Evolutionary conservation across 2,113 vertebrate species (phyloP).

Genomic region (Macquaria ambigua): DNA sequence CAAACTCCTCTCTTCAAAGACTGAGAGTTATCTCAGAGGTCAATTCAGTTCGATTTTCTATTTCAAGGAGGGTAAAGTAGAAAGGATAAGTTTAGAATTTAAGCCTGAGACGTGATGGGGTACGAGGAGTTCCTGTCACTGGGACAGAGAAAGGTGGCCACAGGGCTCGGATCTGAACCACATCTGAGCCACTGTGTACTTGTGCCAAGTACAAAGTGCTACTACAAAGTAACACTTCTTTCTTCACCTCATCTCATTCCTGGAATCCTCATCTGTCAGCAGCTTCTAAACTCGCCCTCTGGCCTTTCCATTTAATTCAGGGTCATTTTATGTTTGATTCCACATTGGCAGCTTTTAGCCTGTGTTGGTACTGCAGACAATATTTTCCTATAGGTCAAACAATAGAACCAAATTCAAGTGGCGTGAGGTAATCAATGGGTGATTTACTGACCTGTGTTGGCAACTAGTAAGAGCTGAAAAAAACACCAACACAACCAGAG

Average conservation of each 20-base stretch:
- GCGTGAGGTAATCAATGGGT: background rate
- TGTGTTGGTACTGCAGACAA: background rate
- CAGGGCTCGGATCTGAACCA: constrained; percentile 16
- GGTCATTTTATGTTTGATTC: constrained; percentile 48
- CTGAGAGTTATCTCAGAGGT: constrained; percentile 33
- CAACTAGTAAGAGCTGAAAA: background rate
- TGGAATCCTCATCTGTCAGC: constrained; percentile 45
- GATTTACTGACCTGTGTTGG: constrained; percentile 7
- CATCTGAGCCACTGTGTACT: constrained; percentile 43
- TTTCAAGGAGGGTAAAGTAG: constrained; percentile 41
- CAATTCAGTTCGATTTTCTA: constrained; percentile 65
- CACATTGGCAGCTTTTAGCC: constrained; percentile 12
- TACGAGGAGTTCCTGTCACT: constrained; percentile 45
- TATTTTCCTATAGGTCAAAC: constrained; percentile 13
- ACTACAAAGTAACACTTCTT: constrained; percentile 43
- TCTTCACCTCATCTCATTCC: constrained; percentile 36
- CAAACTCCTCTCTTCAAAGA: constrained; percentile 29
- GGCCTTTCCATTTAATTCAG: constrained; percentile 44
- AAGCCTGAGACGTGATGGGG: background rate
- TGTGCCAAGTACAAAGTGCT: constrained; percentile 59
- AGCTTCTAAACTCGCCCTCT: constrained; percentile 32
- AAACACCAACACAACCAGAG: background rate
- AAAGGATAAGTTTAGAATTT: constrained; percentile 41
- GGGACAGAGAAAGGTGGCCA: constrained; percentile 22
- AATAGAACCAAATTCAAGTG: constrained; percentile 2